A percentile compares a stretch with the other conserved stretches of the same genome.
Conservation (phyloP, 1,140 invertebrate species). For the Drosophila pallidifrons region DNA sequence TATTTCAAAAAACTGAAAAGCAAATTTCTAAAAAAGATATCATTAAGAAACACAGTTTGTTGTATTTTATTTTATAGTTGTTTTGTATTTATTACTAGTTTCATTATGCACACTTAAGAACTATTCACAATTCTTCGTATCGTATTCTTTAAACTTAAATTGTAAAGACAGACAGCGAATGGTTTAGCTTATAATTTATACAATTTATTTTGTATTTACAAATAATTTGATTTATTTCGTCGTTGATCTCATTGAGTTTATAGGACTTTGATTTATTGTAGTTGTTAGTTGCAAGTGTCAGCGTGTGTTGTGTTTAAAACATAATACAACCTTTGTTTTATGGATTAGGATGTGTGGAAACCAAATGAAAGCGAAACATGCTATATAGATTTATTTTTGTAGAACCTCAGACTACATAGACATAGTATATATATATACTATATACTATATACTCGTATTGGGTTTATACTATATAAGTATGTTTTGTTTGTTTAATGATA, state of each 20-base stretch:
- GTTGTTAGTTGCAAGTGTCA: constrained; percentile 27
- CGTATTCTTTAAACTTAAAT: constrained; percentile 41
- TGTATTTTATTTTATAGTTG: constrained; percentile 35
- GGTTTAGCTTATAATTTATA: constrained; percentile 58
- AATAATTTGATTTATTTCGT: constrained; percentile 34
- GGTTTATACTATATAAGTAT: constrained; percentile 20
- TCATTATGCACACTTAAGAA: constrained; percentile 74
- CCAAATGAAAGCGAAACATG: constrained; percentile 39
- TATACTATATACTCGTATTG: background rate
- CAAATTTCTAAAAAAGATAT: too few relatives aligned
- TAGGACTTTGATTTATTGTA: constrained; percentile 62
- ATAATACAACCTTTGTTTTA: constrained; percentile 76
- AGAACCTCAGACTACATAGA: constrained; percentile 12
- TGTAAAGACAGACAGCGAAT: constrained; percentile 64
- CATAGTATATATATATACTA: constrained; percentile 6
- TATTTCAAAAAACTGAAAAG: too few relatives aligned
- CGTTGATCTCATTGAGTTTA: constrained; percentile 51
- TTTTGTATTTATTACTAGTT: constrained; percentile 67
- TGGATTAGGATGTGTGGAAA: constrained; percentile 38
- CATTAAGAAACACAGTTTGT: constrained; percentile 6
- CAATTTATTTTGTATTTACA: constrained; percentile 55
- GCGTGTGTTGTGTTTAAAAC: constrained; percentile 64
- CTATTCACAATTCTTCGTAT: constrained; percentile 74
- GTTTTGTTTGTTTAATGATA: constrained; percentile 57
- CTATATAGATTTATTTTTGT: constrained; percentile 41